Conservation (phyloP, 2,888 invertebrate genomes). For the Nebria brevicollis region DNA sequence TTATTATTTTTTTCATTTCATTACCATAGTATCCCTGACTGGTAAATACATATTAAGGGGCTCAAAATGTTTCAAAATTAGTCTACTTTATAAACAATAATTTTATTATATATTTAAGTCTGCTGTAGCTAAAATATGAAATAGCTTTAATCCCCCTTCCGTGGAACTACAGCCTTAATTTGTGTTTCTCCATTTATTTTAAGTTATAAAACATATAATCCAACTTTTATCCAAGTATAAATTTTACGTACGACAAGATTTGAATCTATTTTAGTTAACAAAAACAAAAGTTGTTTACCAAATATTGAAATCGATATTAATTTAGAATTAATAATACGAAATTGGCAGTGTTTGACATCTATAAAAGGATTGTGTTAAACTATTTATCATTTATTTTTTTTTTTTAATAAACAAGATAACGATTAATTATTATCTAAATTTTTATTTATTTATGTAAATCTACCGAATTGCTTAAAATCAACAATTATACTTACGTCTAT, state of each 20-base stretch:
- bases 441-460: constrained; percentile 21
- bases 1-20: constrained; percentile 18
- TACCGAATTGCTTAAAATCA: constrained; percentile 46
- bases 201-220: not conserved
- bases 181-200: constrained; percentile 22
- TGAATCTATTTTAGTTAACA: not conserved
- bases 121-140: constrained; percentile 28
- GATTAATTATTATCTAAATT: constrained; percentile 37
- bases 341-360: constrained; percentile 59
- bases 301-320: constrained; percentile 49
- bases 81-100: constrained; percentile 11
- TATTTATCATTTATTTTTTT: constrained; percentile 36
- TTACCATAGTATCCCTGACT: constrained; percentile 37
- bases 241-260: not conserved
- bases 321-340: constrained; percentile 56
- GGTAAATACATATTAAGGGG: constrained; percentile 26
- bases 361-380: constrained; percentile 47
- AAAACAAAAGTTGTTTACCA: not conserved
- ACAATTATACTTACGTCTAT: constrained; percentile 41
- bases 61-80: constrained; percentile 15
- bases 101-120: constrained; percentile 25
- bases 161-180: not conserved
- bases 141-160: not conserved
- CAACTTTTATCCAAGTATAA: not conserved
- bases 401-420: constrained; percentile 42